Evolutionary conservation across 2,113 vertebrate genomes (phyloP).

Genomic region (Lontra canadensis): DNA sequence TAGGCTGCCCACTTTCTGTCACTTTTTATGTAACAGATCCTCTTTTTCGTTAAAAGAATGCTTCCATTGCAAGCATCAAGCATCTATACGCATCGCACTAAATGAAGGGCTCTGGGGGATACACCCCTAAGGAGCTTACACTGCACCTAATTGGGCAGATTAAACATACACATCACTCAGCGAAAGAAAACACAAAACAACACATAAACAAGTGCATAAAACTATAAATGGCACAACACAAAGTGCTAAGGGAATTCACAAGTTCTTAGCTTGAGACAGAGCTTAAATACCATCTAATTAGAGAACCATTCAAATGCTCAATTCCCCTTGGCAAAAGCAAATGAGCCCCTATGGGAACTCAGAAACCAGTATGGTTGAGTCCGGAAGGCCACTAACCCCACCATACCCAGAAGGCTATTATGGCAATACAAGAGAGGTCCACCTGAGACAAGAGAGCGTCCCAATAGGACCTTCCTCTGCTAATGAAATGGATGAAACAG

Average conservation of each 20-base stretch:
- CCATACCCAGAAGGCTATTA: neutral
- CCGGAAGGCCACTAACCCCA: neutral
- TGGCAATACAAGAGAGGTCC: neutral
- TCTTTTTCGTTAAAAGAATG: constrained; percentile 8
- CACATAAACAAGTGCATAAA: neutral
- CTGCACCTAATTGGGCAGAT: neutral
- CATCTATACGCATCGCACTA: neutral
- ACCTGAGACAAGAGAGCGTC: neutral
- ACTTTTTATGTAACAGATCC: neutral
- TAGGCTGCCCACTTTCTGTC: neutral
- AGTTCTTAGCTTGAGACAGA: constrained; percentile 29
- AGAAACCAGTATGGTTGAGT: neutral
- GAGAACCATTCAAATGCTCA: constrained; percentile 42
- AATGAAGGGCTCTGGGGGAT: neutral
- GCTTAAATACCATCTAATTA: constrained; percentile 58
- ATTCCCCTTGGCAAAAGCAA: constrained; percentile 49
- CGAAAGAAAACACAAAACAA: constrained; percentile 17
- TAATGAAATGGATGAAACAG: neutral
- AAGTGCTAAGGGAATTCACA: constrained; percentile 51
- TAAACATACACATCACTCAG: neutral
- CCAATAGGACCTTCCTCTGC: neutral
- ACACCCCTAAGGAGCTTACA: neutral
- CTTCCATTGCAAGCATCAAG: constrained; percentile 6
- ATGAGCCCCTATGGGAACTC: neutral
- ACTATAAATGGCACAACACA: constrained; percentile 2